A percentile compares a stretch with the other conserved stretches of the same genome.
These are phyloP conservation scores for Parnassius apollo DNA, from an alignment of 2,888 invertebrate species.

Conservation along the genomic window DNA sequence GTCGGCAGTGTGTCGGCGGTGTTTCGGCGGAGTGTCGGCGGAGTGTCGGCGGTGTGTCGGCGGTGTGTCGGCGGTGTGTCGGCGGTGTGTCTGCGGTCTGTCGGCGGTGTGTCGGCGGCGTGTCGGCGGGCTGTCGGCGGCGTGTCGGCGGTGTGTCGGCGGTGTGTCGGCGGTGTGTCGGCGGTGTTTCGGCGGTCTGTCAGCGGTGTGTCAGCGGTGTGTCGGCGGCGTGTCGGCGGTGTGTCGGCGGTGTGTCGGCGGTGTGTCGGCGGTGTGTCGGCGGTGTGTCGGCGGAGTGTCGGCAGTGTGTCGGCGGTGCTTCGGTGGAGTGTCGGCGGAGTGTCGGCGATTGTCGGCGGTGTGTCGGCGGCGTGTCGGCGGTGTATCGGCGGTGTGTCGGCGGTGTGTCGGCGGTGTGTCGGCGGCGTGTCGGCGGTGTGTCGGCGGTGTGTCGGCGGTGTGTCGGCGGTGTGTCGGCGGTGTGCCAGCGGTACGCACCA, in stretches of 20 bases:
- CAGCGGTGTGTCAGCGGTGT: background rate
- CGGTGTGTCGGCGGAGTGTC: background rate
- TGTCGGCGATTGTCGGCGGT: no score
- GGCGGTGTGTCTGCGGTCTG: background rate
- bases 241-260: no score
- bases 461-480: background rate
- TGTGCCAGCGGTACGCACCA: slow-evolving; percentile 60
- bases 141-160: no score
- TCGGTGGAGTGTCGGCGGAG: no score
- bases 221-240: no score
- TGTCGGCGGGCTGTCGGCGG: no score
- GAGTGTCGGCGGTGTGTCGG: no score
- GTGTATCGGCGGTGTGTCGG: background rate
- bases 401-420: no score
- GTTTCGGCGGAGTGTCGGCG: no score
- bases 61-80: background rate
- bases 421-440: background rate
- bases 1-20: no score
- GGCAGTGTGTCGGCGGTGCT: no score
- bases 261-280: background rate
- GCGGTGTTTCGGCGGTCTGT: background rate
- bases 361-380: background rate
- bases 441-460: background rate
- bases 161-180: background rate
- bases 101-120: no score